These are phyloP conservation scores for Odontothrips loti DNA, from an alignment of 2,888 invertebrate genomes.

Conservation along the genomic window DNA sequence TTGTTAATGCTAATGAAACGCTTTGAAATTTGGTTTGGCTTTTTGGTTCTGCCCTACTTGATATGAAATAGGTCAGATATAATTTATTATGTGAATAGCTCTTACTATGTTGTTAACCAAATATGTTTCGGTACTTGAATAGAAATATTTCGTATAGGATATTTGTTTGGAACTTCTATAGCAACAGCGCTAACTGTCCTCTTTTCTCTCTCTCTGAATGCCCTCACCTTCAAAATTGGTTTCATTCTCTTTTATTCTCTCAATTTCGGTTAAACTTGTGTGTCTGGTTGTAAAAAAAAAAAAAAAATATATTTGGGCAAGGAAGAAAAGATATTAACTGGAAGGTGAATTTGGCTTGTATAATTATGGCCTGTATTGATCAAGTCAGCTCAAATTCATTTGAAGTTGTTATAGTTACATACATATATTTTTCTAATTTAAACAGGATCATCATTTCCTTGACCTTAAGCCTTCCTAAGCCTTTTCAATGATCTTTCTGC, in stretches of 20 bases:
- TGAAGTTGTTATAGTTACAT: background rate
- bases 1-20: no score
- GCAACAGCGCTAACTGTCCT: background rate
- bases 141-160: background rate
- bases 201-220: background rate
- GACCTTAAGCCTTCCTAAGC: background rate
- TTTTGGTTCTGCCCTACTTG: background rate
- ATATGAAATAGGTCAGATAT: background rate
- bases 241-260: no score
- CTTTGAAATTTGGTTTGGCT: no score
- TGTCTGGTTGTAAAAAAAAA: no score
- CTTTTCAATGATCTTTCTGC: no score
- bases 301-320: no score
- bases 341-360: background rate
- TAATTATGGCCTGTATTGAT: background rate
- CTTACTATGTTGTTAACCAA: conserved; percentile 5
- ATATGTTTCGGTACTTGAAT: background rate
- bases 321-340: no score
- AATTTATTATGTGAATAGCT: conserved; percentile 9
- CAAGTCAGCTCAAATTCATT: background rate
- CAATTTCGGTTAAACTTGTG: no score
- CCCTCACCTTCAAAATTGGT: no score
- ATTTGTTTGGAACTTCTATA: background rate
- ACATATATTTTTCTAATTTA: background rate
- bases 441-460: background rate